A percentile compares a stretch with the other conserved stretches of the same genome.
Evolutionary conservation across 1,140 invertebrate species (phyloP).

Genomic region (Scaptomyza graminum): DNA sequence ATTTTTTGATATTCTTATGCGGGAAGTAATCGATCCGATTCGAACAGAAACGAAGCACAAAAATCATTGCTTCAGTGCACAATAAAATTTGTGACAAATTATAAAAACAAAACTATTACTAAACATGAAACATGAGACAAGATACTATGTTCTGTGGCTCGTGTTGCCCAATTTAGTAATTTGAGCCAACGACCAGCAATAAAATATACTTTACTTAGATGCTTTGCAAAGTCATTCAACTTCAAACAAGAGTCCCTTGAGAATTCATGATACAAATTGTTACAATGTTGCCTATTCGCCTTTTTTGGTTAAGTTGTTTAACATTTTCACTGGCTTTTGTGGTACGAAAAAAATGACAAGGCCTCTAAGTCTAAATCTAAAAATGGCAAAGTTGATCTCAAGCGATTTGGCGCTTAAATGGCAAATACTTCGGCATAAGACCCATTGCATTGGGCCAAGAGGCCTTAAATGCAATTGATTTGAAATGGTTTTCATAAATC

Average conservation of each 20-base stretch:
- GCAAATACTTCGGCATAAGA: conserved; percentile 59
- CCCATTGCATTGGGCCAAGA: conserved; percentile 44
- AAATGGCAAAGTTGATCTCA: conserved; percentile 71
- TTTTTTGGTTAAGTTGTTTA: conserved; percentile 39
- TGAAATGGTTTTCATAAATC: conserved; percentile 58
- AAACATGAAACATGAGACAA: neutral
- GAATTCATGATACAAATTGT: conserved; percentile 67
- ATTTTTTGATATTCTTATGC: too few species aligned
- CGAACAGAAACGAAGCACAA: neutral
- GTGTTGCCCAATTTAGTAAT: conserved; percentile 12
- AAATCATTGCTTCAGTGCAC: neutral
- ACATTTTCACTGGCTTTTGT: conserved; percentile 49
- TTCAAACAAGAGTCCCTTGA: conserved; percentile 62
- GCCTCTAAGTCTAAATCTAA: conserved; percentile 48
- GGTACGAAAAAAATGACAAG: conserved; percentile 37
- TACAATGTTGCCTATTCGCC: conserved; percentile 51
- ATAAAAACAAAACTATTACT: neutral
- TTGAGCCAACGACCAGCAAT: conserved; percentile 1
- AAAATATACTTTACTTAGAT: neutral
- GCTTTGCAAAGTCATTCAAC: conserved; percentile 55
- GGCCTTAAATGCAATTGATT: conserved; percentile 62
- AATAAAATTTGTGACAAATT: conserved; percentile 1
- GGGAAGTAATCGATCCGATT: neutral
- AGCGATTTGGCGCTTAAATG: conserved; percentile 66
- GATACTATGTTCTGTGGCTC: neutral